Evolutionary conservation across 2,888 invertebrate species (phyloP), one percentile per base, ranked within the genome.

Genomic region (Girardia tigrina): DNA sequence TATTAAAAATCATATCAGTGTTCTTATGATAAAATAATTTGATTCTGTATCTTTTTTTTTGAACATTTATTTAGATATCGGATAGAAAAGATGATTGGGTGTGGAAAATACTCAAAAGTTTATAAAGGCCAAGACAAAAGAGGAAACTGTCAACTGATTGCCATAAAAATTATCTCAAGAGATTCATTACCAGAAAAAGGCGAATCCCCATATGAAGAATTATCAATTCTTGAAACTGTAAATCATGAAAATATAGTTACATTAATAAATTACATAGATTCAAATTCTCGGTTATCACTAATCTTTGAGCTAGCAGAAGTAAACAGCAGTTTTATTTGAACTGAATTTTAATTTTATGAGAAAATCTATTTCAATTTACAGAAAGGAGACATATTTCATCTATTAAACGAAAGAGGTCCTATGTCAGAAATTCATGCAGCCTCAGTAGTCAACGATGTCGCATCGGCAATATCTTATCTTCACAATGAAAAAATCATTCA

Each of bases 231-330:
- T 4, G n/a, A 56, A 16, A 4, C n/a, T 8, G n/a, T 56, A 16
- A 23, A 56, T n/a, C 56, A 56, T 56, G 56, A 56, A 56, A 56
- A 56, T 56, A 56, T 56, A 20, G n/a, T 56, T 12, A 56, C n/a
- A 56, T 56, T 56, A 56, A n/a, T 56, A 20, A n/a, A 16, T 56
- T 23, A 56, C 23, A 56, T 56, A 12, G 56, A 56, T 56, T 56
- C 56, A 2, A n/a, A 56, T 4, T 20, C 6, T 20, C 4, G 56
- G 4, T 56, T 56, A 16, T 20, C 56, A 56, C 23, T 56, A 16
- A 56, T 56, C n/a, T 56, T 56, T 56, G n/a, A 56, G n/a, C n/a
- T 56, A 23, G 56, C 56, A 20, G 56, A 56, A 56, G 56, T 56
- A 56, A 56, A 56, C 23, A 4, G 23, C 4, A 4, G n/a, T 16